These are phyloP conservation scores for Triplophysa dalaica DNA, from an alignment of 2,113 vertebrate species.

Conservation along the genomic window DNA sequence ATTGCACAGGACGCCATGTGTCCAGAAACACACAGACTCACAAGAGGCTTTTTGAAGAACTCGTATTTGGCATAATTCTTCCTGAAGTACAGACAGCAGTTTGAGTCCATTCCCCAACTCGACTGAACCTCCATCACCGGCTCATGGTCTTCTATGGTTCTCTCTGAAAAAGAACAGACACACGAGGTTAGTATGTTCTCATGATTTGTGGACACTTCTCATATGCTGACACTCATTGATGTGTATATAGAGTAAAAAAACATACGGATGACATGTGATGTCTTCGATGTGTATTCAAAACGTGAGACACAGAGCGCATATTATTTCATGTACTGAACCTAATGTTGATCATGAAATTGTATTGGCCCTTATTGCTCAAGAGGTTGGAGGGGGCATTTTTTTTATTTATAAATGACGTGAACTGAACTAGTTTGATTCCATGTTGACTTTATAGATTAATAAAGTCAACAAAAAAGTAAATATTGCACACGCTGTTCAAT, in stretches of 20 bases:
- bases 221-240: too few relatives aligned
- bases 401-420: too few relatives aligned
- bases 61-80: conserved; percentile 98
- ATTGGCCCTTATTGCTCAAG: too few relatives aligned
- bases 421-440: too few relatives aligned
- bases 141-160: conserved; percentile 95
- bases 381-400: too few relatives aligned
- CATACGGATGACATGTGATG: too few relatives aligned
- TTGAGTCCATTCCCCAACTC: conserved; percentile 86
- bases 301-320: too few relatives aligned
- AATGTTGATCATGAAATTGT: too few relatives aligned
- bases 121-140: conserved; percentile 88
- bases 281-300: too few relatives aligned
- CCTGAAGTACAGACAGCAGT: conserved; percentile 90
- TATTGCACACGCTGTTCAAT: too few relatives aligned
- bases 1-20: conserved; percentile 13
- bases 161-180: conserved; percentile 75
- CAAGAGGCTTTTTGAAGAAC: conserved; percentile 96
- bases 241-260: too few relatives aligned
- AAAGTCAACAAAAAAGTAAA: neutral
- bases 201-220: neutral
- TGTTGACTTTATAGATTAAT: neutral
- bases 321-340: too few relatives aligned
- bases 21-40: conserved; percentile 69
- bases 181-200: neutral